Evolutionary conservation across 2,888 invertebrate genomes (phyloP).

Genomic region (Zaprionus lineosus): DNA sequence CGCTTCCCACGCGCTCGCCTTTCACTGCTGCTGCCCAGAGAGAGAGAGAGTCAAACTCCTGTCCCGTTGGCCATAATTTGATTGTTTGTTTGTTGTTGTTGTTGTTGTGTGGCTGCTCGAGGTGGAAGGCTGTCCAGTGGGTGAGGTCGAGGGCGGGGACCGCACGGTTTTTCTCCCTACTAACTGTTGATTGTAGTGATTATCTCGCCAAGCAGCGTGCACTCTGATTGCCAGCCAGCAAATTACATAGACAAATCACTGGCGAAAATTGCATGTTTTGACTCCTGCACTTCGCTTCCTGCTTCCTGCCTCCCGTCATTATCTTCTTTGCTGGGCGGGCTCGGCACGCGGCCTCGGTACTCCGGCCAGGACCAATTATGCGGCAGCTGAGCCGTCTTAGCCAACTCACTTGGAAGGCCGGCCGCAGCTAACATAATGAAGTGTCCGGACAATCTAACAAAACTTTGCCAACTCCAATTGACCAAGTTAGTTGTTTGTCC

Average conservation of each 20-base stretch:
- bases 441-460: conserved; percentile 50
- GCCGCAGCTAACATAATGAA: conserved; percentile 54
- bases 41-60: conserved; percentile 38
- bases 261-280: conserved; percentile 73
- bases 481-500: conserved; percentile 18
- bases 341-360: conserved; percentile 52
- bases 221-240: conserved; percentile 46
- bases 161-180: conserved; percentile 3
- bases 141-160: neutral
- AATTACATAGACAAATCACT: conserved; percentile 49
- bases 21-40: conserved; percentile 15
- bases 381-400: conserved; percentile 73
- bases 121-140: neutral
- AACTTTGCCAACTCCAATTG: conserved; percentile 41
- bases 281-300: conserved; percentile 33
- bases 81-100: conserved; percentile 64
- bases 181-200: conserved; percentile 80
- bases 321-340: conserved; percentile 25
- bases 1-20: conserved; percentile 53
- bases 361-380: conserved; percentile 38
- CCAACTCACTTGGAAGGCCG: conserved; percentile 70
- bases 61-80: conserved; percentile 63
- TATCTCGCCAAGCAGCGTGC: conserved; percentile 48
- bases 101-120: conserved; percentile 14
- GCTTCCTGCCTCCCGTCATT: neutral